Conservation (phyloP, 2,113 vertebrate genomes). For the Gambusia affinis region DNA sequence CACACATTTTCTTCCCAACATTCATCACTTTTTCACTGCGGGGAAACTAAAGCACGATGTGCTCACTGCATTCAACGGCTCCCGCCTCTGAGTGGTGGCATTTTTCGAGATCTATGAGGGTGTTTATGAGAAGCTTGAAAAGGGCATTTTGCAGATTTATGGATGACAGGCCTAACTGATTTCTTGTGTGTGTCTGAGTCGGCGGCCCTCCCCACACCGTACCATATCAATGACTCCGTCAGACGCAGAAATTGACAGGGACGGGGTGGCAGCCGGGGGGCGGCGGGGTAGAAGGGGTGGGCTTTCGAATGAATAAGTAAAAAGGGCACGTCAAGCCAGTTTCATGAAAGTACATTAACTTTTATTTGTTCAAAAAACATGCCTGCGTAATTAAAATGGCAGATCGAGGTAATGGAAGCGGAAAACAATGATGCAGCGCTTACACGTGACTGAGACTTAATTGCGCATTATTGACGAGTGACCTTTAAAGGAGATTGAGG, state of each 20-base stretch:
- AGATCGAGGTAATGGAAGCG: slow-evolving; percentile 72
- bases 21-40: slow-evolving; percentile 51
- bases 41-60: slow-evolving; percentile 35
- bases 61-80: slow-evolving; percentile 40
- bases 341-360: slow-evolving; percentile 80
- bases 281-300: background rate
- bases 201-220: slow-evolving; percentile 3
- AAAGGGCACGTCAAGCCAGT: slow-evolving; percentile 75
- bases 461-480: slow-evolving; percentile 55
- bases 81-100: slow-evolving; percentile 62
- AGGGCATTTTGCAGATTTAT: slow-evolving; percentile 76
- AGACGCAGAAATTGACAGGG: slow-evolving; percentile 33
- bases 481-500: slow-evolving; percentile 67
- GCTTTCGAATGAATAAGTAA: slow-evolving; percentile 67
- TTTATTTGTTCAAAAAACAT: slow-evolving; percentile 72
- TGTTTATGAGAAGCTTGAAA: slow-evolving; percentile 75
- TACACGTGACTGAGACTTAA: slow-evolving; percentile 42
- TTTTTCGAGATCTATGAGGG: slow-evolving; percentile 72
- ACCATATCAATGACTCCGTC: slow-evolving; percentile 12
- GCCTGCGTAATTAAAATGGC: slow-evolving; percentile 76
- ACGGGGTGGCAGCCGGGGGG: background rate
- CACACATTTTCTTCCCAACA: slow-evolving; percentile 39
- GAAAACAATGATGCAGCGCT: slow-evolving; percentile 53
- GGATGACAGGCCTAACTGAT: slow-evolving; percentile 68
- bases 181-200: slow-evolving; percentile 40